Evolutionary conservation across 2,113 vertebrate species (phyloP).

Genomic region (Chunga burmeisteri): DNA sequence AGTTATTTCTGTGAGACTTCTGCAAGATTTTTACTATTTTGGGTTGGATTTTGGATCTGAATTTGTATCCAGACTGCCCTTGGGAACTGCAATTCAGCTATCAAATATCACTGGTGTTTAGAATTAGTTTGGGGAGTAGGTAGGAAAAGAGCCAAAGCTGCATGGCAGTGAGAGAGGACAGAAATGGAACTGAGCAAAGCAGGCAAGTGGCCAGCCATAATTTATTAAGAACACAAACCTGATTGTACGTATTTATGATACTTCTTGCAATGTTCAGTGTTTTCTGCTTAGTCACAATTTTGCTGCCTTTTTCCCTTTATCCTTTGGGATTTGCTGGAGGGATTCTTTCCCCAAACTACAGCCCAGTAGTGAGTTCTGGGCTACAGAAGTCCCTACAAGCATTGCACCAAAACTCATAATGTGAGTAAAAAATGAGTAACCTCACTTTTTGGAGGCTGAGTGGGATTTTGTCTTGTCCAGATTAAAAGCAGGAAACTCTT

Average conservation of each 20-base stretch:
- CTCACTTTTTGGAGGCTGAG: neutral
- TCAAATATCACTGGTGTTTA: neutral
- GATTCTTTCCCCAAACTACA: neutral
- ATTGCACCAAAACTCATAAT: rapidly evolving
- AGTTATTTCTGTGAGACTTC: neutral
- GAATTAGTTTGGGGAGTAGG: neutral
- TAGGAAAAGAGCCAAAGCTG: neutral
- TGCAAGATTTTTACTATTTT: neutral
- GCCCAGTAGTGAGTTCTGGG: neutral
- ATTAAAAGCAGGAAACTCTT: neutral
- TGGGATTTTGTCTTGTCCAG: neutral
- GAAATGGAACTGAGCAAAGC: neutral
- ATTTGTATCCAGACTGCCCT: neutral
- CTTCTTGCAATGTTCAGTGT: neutral
- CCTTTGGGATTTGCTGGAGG: neutral
- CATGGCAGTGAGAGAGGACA: neutral
- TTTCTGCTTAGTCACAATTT: neutral
- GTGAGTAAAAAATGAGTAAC: neutral
- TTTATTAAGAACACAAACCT: neutral
- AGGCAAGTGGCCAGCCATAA: neutral
- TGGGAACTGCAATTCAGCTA: neutral
- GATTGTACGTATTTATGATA: neutral
- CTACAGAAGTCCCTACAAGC: neutral
- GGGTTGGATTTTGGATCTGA: neutral
- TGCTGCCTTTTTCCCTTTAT: neutral